A percentile compares a stretch with the other conserved stretches of the same genome.
These are phyloP conservation scores for Bolborhynchus lineola DNA, from an alignment of 2,113 vertebrate species.

Conservation along the genomic window DNA sequence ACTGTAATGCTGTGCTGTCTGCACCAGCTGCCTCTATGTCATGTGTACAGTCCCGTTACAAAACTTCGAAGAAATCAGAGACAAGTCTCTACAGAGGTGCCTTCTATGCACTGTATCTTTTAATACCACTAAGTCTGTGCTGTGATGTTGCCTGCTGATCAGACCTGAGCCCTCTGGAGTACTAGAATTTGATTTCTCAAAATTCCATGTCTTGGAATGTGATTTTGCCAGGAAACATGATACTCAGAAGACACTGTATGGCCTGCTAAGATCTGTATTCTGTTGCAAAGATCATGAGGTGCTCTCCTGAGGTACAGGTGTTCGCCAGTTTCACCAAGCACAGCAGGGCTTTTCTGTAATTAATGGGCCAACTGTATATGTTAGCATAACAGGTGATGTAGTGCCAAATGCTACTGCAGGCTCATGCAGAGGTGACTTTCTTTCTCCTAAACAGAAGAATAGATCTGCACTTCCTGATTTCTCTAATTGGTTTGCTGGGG, in stretches of 20 bases:
- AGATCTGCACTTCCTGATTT: neutral
- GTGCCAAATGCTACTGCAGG: neutral
- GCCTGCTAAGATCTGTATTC: neutral
- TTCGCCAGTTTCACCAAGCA: neutral
- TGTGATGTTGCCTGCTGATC: neutral
- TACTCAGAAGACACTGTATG: neutral
- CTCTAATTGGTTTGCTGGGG: neutral
- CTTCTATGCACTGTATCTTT: neutral
- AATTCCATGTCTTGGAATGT: neutral
- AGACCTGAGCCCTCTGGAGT: neutral
- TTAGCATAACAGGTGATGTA: neutral
- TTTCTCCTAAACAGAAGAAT: neutral
- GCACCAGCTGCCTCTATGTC: neutral
- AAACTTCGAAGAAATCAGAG: neutral
- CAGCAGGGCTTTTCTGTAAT: neutral
- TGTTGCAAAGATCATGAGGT: neutral
- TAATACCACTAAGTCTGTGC: neutral
- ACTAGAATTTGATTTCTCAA: neutral
- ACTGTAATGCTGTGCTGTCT: neutral
- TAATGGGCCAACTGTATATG: neutral
- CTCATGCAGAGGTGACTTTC: neutral
- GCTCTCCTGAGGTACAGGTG: neutral
- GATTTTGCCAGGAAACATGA: neutral
- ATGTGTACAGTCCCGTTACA: neutral
- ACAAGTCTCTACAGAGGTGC: neutral